Percentiles rank a stretch among this genome's conserved stretches.
phyloP scores from a whole-genome alignment of 2,113 vertebrate genomes.

The Triplophysa rosa region DNA sequence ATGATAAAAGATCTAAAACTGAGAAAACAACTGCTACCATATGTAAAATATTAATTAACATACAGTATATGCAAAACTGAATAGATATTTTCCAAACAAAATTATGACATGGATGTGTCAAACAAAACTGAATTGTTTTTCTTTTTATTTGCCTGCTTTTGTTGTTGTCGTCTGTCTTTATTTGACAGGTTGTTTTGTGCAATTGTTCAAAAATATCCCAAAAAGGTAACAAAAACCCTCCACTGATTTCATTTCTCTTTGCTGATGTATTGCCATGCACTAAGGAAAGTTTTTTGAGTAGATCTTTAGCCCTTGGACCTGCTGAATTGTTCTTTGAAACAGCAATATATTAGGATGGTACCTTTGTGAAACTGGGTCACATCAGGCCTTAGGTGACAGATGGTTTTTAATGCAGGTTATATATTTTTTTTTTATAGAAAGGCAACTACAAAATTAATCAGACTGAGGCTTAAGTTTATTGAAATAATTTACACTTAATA shows the following conservation, averaged over 20 bases:
- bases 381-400: conserved; percentile 61
- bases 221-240: conserved; percentile 15
- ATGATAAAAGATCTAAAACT: too few species aligned
- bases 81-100: not conserved
- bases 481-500: conserved; percentile 1
- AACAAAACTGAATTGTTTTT: not conserved
- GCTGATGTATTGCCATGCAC: not conserved
- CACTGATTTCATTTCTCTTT: conserved; percentile 36
- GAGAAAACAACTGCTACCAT: too few species aligned
- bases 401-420: conserved; percentile 46
- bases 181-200: conserved; percentile 7
- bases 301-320: conserved; percentile 48
- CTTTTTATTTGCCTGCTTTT: not conserved
- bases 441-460: conserved; percentile 1
- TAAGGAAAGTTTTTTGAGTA: conserved; percentile 33
- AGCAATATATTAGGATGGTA: conserved; percentile 48
- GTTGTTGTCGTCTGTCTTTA: conserved; percentile 22
- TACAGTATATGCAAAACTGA: not conserved
- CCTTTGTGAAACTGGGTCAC: conserved; percentile 66
- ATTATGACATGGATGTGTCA: not conserved
- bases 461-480: not conserved
- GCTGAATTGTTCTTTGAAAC: conserved; percentile 47
- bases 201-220: conserved; percentile 23
- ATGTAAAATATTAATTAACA: not conserved
- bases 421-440: conserved; percentile 19